Conservation (phyloP, 2,797 vertebrate genomes). For the Anas acuta region DNA sequence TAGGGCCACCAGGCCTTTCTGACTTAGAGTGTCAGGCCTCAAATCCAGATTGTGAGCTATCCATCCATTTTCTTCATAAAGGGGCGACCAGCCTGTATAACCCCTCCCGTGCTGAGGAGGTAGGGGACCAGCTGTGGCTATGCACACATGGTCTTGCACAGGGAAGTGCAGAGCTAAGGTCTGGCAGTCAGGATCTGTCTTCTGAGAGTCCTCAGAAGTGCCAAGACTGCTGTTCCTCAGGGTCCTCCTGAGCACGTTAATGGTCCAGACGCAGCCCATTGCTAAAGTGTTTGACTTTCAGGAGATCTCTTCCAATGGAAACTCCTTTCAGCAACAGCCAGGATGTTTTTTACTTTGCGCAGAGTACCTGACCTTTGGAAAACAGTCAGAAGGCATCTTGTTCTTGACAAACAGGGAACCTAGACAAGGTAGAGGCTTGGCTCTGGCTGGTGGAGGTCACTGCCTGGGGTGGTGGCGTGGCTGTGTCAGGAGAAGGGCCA, state of each 20-base stretch:
- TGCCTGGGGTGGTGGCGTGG: too few species aligned
- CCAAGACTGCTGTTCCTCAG: not conserved
- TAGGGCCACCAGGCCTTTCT: not conserved
- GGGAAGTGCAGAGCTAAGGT: not conserved
- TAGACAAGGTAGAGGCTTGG: not conserved
- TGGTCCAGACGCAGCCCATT: not conserved
- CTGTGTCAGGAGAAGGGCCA: not conserved
- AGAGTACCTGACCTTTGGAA: not conserved
- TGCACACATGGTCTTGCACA: not conserved
- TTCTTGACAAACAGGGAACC: not conserved
- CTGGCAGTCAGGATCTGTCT: not conserved
- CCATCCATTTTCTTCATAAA: not conserved
- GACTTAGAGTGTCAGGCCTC: not conserved
- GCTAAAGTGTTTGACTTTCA: not conserved
- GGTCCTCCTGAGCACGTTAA: not conserved
- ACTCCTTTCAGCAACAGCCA: not conserved
- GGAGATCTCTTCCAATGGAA: not conserved
- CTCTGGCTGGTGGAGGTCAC: not conserved
- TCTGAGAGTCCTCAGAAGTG: not conserved
- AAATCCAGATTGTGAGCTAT: not conserved
- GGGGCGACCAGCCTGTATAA: not conserved
- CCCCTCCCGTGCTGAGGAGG: not conserved
- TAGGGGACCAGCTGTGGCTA: not conserved
- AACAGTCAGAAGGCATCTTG: not conserved
- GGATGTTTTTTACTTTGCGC: not conserved